A percentile compares a stretch with the other conserved stretches of the same genome.
Conservation (phyloP, 2,888 invertebrate species). For the Cloeon dipterum region DNA sequence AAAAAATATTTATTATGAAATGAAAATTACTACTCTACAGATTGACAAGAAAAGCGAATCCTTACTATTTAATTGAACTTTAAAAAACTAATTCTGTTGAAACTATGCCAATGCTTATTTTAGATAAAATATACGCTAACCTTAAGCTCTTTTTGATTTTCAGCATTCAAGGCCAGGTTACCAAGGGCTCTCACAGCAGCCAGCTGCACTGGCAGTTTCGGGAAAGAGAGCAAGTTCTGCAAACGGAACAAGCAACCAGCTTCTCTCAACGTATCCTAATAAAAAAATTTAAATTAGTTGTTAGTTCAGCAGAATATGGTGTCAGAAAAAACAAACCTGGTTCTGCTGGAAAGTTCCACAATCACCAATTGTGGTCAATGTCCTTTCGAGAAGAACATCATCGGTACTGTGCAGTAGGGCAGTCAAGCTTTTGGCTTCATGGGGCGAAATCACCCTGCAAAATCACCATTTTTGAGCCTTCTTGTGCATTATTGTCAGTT, state of each 20-base stretch:
- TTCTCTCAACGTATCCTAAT: conserved; percentile 23
- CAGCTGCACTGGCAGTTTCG: conserved; percentile 17
- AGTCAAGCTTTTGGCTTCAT: conserved; percentile 22
- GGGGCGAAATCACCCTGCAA: conserved; percentile 17
- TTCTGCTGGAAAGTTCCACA: conserved; percentile 25
- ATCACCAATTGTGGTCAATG: conserved; percentile 23
- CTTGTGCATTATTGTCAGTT: too few relatives aligned
- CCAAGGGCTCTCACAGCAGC: conserved; percentile 23
- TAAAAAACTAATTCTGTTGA: too few relatives aligned
- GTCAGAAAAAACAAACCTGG: conserved; percentile 16
- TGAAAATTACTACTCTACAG: too few relatives aligned
- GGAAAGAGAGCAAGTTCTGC: conserved; percentile 18
- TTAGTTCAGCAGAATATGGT: neutral
- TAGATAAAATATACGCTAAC: too few relatives aligned
- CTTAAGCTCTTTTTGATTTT: conserved; percentile 24
- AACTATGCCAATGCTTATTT: too few relatives aligned
- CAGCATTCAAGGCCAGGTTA: conserved; percentile 25
- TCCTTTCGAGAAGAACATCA: conserved; percentile 20
- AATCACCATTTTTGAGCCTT: too few relatives aligned
- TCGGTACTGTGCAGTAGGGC: conserved; percentile 22
- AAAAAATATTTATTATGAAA: conserved; percentile 1
- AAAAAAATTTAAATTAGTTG: conserved; percentile 2
- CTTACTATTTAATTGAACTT: too few relatives aligned
- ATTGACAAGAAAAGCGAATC: too few relatives aligned
- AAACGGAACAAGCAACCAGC: conserved; percentile 23